These are phyloP conservation scores for Glaucomys volans DNA, from an alignment of 2,113 vertebrate genomes.

Conservation along the genomic window DNA sequence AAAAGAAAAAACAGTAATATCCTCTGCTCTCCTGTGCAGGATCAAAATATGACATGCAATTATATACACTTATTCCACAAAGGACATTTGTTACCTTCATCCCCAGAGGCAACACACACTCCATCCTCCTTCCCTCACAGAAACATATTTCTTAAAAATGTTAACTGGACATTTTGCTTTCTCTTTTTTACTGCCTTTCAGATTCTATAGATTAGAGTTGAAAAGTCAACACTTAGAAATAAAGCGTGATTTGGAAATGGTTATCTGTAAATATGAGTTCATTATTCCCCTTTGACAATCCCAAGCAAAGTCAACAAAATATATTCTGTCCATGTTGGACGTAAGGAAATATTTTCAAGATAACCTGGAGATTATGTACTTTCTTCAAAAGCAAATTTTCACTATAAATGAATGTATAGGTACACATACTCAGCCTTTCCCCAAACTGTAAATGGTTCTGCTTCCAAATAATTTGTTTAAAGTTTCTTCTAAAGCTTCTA, in stretches of 20 bases:
- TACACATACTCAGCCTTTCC: background rate
- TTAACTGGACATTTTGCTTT: slow-evolving; percentile 52
- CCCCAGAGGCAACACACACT: background rate
- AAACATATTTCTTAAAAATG: slow-evolving; percentile 46
- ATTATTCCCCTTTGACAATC: slow-evolving; percentile 53
- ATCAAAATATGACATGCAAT: slow-evolving; percentile 43
- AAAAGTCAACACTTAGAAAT: slow-evolving; percentile 70
- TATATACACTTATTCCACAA: slow-evolving; percentile 50
- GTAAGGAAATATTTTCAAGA: slow-evolving; percentile 68
- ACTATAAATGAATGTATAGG: background rate
- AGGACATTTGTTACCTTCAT: slow-evolving; percentile 46
- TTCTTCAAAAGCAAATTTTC: slow-evolving; percentile 60
- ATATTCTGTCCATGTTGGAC: slow-evolving; percentile 50
- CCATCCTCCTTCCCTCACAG: background rate
- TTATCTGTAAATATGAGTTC: slow-evolving; percentile 66
- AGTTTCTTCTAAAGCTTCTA: slow-evolving; percentile 54
- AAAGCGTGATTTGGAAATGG: slow-evolving; percentile 56
- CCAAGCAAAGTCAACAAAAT: slow-evolving; percentile 63
- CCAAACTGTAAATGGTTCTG: background rate
- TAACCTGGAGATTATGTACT: slow-evolving; percentile 53
- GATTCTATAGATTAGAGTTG: slow-evolving; percentile 60
- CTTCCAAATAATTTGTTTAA: background rate
- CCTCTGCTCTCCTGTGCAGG: background rate
- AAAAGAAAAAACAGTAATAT: background rate
- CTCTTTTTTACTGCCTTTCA: background rate